Evolutionary conservation across 2,113 vertebrate genomes (phyloP), one percentile per base, ranked within the genome.

Genomic region (Benitochromis conjunctus): DNA sequence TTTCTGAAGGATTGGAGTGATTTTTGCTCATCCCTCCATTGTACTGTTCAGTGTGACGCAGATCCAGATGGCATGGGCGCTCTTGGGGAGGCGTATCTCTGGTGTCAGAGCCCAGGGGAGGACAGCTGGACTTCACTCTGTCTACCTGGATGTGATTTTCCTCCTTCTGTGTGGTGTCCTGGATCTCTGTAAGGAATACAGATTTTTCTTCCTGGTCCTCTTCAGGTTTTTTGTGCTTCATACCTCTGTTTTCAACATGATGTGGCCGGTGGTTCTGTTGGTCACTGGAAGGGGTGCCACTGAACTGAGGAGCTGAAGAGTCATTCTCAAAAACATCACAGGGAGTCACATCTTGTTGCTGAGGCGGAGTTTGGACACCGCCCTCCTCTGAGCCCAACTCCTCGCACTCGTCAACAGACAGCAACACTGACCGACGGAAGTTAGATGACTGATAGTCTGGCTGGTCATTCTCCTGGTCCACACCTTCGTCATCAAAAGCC

Each of bases 331-430:
- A 99, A 80, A 99, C 98, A 24, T 99, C 98, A n/a, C 96, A 95
- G 48, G 97, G 96, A 36, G 96, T 97, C 41, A 89, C 87, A 7
- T 83, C 4, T 1, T 95, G 91, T 19, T 92, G 95, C 19, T 94
- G 96, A 78, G 82, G 90, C 5, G 95, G 95, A 24, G 94, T 95
- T 19, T 96, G 97, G 57, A 81, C 90, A 9, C 97, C 97, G 3
- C 93, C 96, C 78, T 99, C 98, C 18, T 99, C 99, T 21, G 97
- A 98, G 79, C 96, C 98, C 84, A 99, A 31, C 92, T 99, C 99
- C 92, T 99, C 99, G n/a, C 99, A 99, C 92, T 99, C 99, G 84
- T 99, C 98, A 14, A 99, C 99, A 1, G 98, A 99, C 62, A 99
- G 98, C 82, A 99, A 92, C 89, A 99, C 96, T 1, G 99, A 99